Evolutionary conservation across 92 coral and sea anemone species (phyloP).

Genomic region (Epizoanthus ramosus): DNA sequence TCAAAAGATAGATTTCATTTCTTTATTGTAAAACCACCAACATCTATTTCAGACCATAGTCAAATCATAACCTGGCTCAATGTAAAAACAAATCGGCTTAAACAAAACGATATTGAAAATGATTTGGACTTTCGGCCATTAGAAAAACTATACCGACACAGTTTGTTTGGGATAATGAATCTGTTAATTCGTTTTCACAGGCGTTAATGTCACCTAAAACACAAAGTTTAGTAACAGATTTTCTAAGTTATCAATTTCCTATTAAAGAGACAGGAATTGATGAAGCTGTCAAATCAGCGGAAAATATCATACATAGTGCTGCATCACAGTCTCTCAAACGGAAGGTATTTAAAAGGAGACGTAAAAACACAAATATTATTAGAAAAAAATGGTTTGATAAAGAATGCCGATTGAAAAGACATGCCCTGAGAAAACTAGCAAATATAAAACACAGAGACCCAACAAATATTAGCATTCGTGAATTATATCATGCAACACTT

Average conservation of each 20-base stretch:
- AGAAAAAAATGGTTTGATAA: slow-evolving; percentile 42
- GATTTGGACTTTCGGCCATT: background rate
- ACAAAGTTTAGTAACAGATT: background rate
- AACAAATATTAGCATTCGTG: too few species aligned
- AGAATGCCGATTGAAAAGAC: slow-evolving; percentile 42
- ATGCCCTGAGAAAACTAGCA: slow-evolving; percentile 26
- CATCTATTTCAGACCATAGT: slow-evolving; percentile 42
- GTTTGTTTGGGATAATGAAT: slow-evolving; percentile 3
- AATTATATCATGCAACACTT: too few species aligned
- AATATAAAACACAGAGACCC: slow-evolving; percentile 51
- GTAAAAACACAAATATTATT: background rate
- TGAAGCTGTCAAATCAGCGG: too few species aligned
- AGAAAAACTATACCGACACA: slow-evolving; percentile 21
- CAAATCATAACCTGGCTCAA: slow-evolving; percentile 23
- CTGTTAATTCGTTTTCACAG: too few species aligned
- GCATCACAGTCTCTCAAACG: background rate
- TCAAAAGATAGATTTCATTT: background rate
- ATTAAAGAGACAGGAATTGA: background rate
- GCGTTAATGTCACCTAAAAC: background rate
- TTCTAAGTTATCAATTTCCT: background rate
- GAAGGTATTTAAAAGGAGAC: background rate
- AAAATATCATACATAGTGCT: too few species aligned
- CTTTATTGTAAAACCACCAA: slow-evolving; percentile 43
- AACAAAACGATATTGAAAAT: background rate
- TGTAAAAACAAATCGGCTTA: background rate